phyloP scores from a whole-genome alignment of 2,888 invertebrate genomes.

The Caradrina kadenii region DNA sequence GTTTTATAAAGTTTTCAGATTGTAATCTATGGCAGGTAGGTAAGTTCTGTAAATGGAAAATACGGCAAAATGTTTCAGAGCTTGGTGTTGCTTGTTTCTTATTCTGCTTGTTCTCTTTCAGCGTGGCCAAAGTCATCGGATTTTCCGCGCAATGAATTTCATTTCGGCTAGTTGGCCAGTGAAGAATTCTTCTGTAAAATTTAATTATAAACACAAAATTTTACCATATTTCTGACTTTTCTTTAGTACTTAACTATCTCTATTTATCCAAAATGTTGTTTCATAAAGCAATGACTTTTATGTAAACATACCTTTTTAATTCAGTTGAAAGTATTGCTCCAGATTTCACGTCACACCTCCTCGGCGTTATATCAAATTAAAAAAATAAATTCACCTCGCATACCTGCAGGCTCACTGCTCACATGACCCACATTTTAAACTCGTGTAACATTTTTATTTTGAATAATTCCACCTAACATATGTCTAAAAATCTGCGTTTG shows the following conservation, averaged over 20 bases:
- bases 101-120: conserved; percentile 27
- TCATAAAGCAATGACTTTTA: background rate
- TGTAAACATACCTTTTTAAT: conserved; percentile 29
- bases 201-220: conserved; percentile 10
- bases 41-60: conserved; percentile 41
- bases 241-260: background rate
- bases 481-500: conserved; percentile 32
- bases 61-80: conserved; percentile 29
- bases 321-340: conserved; percentile 35
- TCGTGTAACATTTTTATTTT: conserved; percentile 42
- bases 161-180: conserved; percentile 31
- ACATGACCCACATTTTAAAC: conserved; percentile 57
- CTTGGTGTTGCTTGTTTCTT: conserved; percentile 9
- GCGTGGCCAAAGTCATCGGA: conserved; percentile 17
- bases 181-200: conserved; percentile 23
- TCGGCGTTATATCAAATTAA: conserved; percentile 42
- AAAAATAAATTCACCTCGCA: conserved; percentile 34
- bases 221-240: conserved; percentile 1
- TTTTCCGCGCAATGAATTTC: conserved; percentile 24
- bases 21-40: conserved; percentile 46
- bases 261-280: conserved; percentile 9
- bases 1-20: conserved; percentile 51
- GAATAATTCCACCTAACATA: conserved; percentile 17
- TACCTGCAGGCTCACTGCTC: conserved; percentile 17
- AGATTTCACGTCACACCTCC: conserved; percentile 33